These are phyloP conservation scores for Solen grandis DNA, from an alignment of 1,140 invertebrate genomes.

Conservation along the genomic window DNA sequence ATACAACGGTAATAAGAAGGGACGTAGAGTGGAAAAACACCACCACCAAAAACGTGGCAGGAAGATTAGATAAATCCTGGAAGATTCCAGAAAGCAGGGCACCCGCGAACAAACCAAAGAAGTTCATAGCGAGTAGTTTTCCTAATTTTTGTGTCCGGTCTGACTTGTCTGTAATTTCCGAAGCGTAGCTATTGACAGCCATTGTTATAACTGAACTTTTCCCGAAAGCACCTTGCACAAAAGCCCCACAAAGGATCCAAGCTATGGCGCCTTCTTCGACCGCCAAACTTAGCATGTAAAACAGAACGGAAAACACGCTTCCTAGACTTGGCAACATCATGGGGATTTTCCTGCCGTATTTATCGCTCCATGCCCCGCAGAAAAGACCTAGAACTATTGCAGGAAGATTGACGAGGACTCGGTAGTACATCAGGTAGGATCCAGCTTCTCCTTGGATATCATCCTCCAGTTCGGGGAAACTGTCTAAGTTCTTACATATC, in stretches of 20 bases:
- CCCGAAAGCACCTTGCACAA: conserved; percentile 75
- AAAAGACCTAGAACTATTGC: conserved; percentile 78
- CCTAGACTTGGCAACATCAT: conserved; percentile 78
- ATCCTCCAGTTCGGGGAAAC: conserved; percentile 62
- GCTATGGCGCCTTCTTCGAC: conserved; percentile 56
- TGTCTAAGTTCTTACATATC: conserved; percentile 60
- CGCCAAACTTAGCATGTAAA: conserved; percentile 73
- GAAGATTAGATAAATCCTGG: conserved; percentile 67
- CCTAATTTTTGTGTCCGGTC: conserved; percentile 75
- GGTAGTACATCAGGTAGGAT: conserved; percentile 74
- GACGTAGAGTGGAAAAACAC: conserved; percentile 64
- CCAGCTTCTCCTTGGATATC: conserved; percentile 72
- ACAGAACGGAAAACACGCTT: conserved; percentile 71
- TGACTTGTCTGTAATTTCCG: conserved; percentile 73
- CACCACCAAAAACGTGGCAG: conserved; percentile 69
- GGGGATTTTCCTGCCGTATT: conserved; percentile 78
- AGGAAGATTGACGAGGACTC: conserved; percentile 78
- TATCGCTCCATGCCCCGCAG: conserved; percentile 80
- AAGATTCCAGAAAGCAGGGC: conserved; percentile 75
- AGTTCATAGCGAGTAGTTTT: conserved; percentile 78
- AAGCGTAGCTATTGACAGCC: conserved; percentile 79
- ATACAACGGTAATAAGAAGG: conserved; percentile 65
- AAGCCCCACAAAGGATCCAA: conserved; percentile 73
- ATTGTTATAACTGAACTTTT: conserved; percentile 79
- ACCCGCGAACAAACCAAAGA: conserved; percentile 78